Base-by-base conservation (phyloP, 1,140 invertebrate genomes). In the Diabrotica undecimpunctata region DNA sequence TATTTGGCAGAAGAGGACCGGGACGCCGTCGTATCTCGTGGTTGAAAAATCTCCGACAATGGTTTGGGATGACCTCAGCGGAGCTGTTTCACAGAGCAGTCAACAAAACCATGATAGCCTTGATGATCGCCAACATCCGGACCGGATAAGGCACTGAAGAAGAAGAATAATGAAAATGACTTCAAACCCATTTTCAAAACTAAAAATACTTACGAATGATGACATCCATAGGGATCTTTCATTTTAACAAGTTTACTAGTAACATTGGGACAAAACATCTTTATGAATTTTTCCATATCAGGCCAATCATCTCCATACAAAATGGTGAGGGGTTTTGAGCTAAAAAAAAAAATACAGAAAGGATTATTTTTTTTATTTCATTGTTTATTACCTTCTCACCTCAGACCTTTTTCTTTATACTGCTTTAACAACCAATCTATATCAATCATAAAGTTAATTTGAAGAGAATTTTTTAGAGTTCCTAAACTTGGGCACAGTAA, bases 391-490 rank as follows among this genome's bases (percentile, higher is more conserved):
- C 1, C 25, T 25, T 4, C 8, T 72, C 70, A 76, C 76, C 69
- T 69, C 55, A 74, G 64, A 63, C 77, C 81, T 85, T 84, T 84
- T 81, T 74, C 90, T 87, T n/a, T 82, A 74, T 94, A 95, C 68
- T 94, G 90, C 6, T 90, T 84, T 54, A 92, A 80, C 0, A 97
- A 76, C 93, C 94, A 97, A 5, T 87, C 87, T 12, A 93, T 81
- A 70, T 97, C 92, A 54, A 96, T 88, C 90, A 96, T 94, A 73
- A 94, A 97, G 78, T 95, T 97, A 37, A 97, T 90, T 79, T 97
- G 93, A 37, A 93, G 79, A 11, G 87, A 89, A 10, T 82, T 82
- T 56, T 87, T 85, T 9, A 94, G 81, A 65, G 88, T 83, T 3
- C 92, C 92, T 12, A 93, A 79, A 74, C 89, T 90, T 53, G 79